A percentile compares a stretch with the other conserved stretches of the same genome.
These are phyloP conservation scores for Hypocryptadius cinnamomeus DNA, from an alignment of 2,113 vertebrate species.

Conservation along the genomic window DNA sequence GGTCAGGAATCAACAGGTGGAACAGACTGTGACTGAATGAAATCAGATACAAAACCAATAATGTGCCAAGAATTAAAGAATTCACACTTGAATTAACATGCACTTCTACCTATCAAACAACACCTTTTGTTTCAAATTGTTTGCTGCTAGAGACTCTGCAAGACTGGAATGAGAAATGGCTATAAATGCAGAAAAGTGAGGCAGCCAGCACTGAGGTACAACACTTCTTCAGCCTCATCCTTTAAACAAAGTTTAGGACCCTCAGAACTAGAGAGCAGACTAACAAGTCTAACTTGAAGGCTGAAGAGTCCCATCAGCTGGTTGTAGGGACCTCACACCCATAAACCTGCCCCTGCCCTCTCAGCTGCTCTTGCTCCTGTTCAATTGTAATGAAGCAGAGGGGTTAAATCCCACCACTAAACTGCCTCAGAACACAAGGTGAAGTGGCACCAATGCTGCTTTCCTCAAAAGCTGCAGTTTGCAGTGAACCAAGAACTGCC, in stretches of 20 bases:
- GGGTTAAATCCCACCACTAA: neutral
- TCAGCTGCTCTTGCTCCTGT: neutral
- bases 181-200: neutral
- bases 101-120: neutral
- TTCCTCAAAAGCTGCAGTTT: neutral
- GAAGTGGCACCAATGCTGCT: neutral
- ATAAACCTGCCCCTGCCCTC: neutral
- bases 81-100: neutral
- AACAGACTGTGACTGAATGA: neutral
- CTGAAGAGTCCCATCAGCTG: neutral
- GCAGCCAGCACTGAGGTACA: neutral
- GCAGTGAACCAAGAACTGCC: neutral
- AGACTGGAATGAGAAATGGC: neutral
- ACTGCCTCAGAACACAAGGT: neutral
- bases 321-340: neutral
- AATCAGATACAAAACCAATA: neutral
- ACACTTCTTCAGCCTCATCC: neutral
- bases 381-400: fast-evolving
- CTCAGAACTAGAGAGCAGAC: neutral
- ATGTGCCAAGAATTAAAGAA: neutral
- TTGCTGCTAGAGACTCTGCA: neutral
- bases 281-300: neutral
- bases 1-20: neutral
- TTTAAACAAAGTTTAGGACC: neutral
- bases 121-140: neutral